These are phyloP conservation scores for Gymnocephalus cernua DNA, from an alignment of 2,113 vertebrate species.

Conservation along the genomic window DNA sequence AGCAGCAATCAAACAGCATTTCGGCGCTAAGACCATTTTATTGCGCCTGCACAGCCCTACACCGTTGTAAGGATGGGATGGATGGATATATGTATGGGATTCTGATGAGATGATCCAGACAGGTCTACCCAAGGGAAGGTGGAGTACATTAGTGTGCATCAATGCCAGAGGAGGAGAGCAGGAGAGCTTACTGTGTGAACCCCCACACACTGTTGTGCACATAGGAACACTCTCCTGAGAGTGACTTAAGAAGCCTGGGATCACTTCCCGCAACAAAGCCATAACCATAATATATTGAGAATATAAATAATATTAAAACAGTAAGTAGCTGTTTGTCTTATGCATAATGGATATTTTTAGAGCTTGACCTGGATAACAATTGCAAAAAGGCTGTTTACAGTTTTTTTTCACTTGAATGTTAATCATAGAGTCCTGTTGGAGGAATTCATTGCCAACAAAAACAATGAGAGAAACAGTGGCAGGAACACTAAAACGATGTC, in stretches of 20 bases:
- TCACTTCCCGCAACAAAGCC: slow-evolving; percentile 33
- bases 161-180: slow-evolving; percentile 48
- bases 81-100: slow-evolving; percentile 56
- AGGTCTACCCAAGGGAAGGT: slow-evolving; percentile 56
- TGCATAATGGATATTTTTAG: slow-evolving; percentile 65
- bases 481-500: slow-evolving; percentile 78
- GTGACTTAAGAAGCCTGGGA: slow-evolving; percentile 26
- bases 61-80: slow-evolving; percentile 13
- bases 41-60: slow-evolving; percentile 26
- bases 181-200: slow-evolving; percentile 29
- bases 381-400: slow-evolving; percentile 61
- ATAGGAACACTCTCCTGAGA: slow-evolving; percentile 22
- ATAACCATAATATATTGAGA: slow-evolving; percentile 45
- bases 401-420: slow-evolving; percentile 14
- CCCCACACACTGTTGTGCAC: slow-evolving; percentile 25
- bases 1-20: slow-evolving; percentile 59
- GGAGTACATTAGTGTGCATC: slow-evolving; percentile 68
- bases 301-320: slow-evolving; percentile 54
- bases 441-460: slow-evolving; percentile 46
- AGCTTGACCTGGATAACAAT: slow-evolving; percentile 72
- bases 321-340: slow-evolving; percentile 50
- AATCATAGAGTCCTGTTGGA: slow-evolving; percentile 32
- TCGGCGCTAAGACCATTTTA: slow-evolving; percentile 52
- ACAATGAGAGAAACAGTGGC: slow-evolving; percentile 61
- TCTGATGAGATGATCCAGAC: slow-evolving; percentile 73